phyloP scores from a whole-genome alignment of 2,888 invertebrate species.

The Polymixis flavicincta region DNA sequence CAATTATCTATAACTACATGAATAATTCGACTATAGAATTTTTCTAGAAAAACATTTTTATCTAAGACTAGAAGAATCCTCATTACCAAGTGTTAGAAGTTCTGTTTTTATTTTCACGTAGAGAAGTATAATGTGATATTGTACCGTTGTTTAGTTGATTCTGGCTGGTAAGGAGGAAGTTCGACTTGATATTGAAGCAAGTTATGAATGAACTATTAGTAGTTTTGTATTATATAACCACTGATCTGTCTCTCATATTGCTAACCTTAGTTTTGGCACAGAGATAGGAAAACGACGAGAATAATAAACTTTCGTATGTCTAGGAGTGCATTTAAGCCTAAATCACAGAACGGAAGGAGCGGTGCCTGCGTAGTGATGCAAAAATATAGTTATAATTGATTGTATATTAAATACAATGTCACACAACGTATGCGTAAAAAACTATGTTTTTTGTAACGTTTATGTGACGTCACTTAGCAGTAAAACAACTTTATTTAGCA shows the following conservation, averaged over 20 bases:
- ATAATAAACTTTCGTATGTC: conserved; percentile 73
- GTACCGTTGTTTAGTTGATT: conserved; percentile 12
- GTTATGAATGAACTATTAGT: conserved; percentile 54
- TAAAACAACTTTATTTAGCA: conserved; percentile 75
- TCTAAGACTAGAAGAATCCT: conserved; percentile 72
- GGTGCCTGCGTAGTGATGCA: conserved; percentile 86
- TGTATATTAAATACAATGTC: conserved; percentile 66
- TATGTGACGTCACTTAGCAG: conserved; percentile 64
- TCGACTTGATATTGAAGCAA: conserved; percentile 57
- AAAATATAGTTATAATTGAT: conserved; percentile 81
- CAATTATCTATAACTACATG: conserved; percentile 81
- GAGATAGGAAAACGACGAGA: conserved; percentile 79
- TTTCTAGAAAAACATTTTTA: conserved; percentile 77
- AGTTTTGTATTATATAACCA: conserved; percentile 68
- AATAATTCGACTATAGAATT: conserved; percentile 79
- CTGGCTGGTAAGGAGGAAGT: conserved; percentile 48
- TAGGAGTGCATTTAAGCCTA: conserved; percentile 85
- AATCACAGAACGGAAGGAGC: conserved; percentile 88
- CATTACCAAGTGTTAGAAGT: conserved; percentile 41
- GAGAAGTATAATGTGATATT: conserved; percentile 27
- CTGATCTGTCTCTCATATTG: conserved; percentile 74
- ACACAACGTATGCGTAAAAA: conserved; percentile 81
- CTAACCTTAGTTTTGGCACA: conserved; percentile 84
- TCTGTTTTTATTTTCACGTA: conserved; percentile 33
- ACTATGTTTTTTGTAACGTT: conserved; percentile 71